A percentile compares a stretch with the other conserved stretches of the same genome.
These are phyloP conservation scores for Chitala chitala DNA, from an alignment of 2,113 vertebrate species.

Conservation along the genomic window DNA sequence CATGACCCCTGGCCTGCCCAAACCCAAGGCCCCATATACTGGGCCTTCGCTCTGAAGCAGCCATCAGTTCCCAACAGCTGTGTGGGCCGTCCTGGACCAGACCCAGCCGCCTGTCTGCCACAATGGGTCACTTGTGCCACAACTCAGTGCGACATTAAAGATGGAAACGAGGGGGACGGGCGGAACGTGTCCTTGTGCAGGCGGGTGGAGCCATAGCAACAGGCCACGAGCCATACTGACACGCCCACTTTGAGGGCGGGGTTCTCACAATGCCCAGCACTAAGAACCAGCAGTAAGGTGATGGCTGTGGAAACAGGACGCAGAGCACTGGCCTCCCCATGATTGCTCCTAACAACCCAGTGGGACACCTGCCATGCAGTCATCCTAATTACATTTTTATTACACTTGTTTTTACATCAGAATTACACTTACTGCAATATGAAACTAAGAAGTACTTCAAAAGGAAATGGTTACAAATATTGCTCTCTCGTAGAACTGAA, in stretches of 20 bases:
- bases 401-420: conserved; percentile 18
- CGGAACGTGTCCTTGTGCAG: too few relatives aligned
- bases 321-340: background rate
- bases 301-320: too few relatives aligned
- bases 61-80: conserved; percentile 69
- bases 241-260: too few relatives aligned
- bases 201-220: too few relatives aligned
- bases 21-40: background rate
- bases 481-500: conserved; percentile 2
- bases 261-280: too few relatives aligned
- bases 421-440: background rate
- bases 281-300: too few relatives aligned
- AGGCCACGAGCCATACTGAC: too few relatives aligned
- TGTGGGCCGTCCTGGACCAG: conserved; percentile 55
- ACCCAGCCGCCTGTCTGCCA: conserved; percentile 62
- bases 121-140: conserved; percentile 66
- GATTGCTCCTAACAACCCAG: too few relatives aligned
- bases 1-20: background rate
- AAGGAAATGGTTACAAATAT: background rate
- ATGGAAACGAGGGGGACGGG: conserved; percentile 59
- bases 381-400: background rate
- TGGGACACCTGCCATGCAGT: background rate
- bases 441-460: conserved; percentile 5
- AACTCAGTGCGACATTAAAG: conserved; percentile 61
- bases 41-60: conserved; percentile 22